Percentiles rank a stretch among this genome's conserved stretches.
These are phyloP conservation scores for Aurelia coerulea DNA, from an alignment of 30 jellyfish, hydroid and myxozoan species.

Conservation along the genomic window DNA sequence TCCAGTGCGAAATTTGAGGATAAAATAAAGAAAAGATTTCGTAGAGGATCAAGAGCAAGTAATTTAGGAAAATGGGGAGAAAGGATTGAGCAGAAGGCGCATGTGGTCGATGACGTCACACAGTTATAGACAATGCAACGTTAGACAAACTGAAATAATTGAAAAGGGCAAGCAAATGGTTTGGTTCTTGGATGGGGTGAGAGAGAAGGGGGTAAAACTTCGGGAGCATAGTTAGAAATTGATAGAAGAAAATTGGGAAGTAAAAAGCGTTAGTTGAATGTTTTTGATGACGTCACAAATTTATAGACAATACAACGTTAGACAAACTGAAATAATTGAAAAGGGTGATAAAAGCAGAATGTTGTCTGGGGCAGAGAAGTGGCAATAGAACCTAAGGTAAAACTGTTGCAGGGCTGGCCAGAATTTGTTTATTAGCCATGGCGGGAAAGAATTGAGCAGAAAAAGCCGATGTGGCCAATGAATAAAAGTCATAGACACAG, in stretches of 20 bases:
- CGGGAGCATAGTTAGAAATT: too few relatives aligned
- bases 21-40: conserved; percentile 78
- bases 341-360: too few relatives aligned
- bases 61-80: conserved; percentile 87
- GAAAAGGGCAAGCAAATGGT: conserved; percentile 63
- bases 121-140: conserved; percentile 66
- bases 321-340: conserved; percentile 17
- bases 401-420: too few relatives aligned
- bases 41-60: conserved; percentile 86
- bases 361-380: too few relatives aligned
- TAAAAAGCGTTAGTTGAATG: too few relatives aligned
- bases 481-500: too few relatives aligned
- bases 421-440: too few relatives aligned
- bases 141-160: conserved; percentile 48
- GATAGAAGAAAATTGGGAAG: too few relatives aligned
- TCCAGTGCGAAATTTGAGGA: conserved; percentile 76
- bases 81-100: conserved; percentile 92
- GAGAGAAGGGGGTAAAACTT: too few relatives aligned
- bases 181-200: neutral
- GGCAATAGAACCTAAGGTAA: too few relatives aligned
- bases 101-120: conserved; percentile 97
- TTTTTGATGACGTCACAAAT: conserved; percentile 58
- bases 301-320: conserved; percentile 63
- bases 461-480: too few relatives aligned
- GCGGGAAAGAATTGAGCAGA: too few relatives aligned